phyloP scores from a whole-genome alignment of 1,140 invertebrate species.

The Globodera ellingtonae region DNA sequence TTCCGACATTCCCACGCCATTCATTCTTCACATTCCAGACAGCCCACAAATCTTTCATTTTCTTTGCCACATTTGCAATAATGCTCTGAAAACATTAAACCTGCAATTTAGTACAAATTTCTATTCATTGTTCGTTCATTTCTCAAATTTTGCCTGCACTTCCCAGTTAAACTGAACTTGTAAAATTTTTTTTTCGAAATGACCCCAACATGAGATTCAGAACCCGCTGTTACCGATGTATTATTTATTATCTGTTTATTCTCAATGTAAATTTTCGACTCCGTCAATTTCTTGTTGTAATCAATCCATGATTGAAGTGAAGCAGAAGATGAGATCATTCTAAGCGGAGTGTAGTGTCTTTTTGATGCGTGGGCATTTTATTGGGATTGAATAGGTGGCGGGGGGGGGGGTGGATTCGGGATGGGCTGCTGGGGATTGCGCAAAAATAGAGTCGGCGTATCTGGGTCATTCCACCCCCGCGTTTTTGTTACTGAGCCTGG shows the following conservation, averaged over 20 bases:
- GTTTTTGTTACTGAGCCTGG: no score
- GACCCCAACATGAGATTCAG: neutral
- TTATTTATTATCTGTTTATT: conserved; percentile 10
- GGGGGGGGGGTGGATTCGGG: no score
- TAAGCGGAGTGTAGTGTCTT: no score
- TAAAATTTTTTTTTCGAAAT: neutral
- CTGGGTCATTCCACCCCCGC: no score
- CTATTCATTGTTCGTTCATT: neutral
- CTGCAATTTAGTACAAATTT: conserved; percentile 1
- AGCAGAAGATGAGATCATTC: no score
- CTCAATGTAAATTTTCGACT: neutral
- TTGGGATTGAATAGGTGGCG: no score
- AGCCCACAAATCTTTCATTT: conserved; percentile 2
- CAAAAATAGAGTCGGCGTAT: no score
- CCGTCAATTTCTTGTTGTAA: no score
- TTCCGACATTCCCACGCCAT: neutral
- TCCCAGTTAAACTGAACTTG: no score
- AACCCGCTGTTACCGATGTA: neutral
- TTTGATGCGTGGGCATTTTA: no score
- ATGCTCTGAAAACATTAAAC: neutral
- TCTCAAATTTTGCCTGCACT: neutral
- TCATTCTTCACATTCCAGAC: neutral
- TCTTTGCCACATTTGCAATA: conserved; percentile 7
- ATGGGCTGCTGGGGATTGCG: no score
- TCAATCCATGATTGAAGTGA: no score